A percentile compares a stretch with the other conserved stretches of the same genome.
phyloP scores from a whole-genome alignment of 2,797 vertebrate species.

The Poecile montanus region DNA sequence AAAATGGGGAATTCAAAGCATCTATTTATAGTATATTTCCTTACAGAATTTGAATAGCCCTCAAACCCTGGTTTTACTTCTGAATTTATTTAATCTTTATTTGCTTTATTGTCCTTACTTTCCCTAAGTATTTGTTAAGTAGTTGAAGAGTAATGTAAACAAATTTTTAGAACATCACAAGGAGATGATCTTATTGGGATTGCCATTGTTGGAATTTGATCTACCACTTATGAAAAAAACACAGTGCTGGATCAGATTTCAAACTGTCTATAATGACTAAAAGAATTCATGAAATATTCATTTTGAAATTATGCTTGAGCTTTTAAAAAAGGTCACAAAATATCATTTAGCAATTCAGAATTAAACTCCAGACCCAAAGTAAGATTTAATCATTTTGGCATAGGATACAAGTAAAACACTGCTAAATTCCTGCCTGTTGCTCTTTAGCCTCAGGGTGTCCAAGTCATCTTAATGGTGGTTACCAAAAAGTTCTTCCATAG shows the following conservation, averaged over 20 bases:
- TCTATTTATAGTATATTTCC: background rate
- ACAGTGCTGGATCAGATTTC: background rate
- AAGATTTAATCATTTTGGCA: slow-evolving; percentile 9
- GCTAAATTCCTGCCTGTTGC: background rate
- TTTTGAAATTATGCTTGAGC: slow-evolving; percentile 14
- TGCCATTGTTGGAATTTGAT: slow-evolving; percentile 5
- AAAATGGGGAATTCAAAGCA: background rate
- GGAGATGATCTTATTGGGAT: background rate
- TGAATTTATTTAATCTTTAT: background rate
- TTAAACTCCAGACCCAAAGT: background rate
- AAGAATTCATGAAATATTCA: slow-evolving; percentile 47
- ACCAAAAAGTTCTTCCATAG: background rate
- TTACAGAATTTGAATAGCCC: background rate
- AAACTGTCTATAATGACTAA: background rate
- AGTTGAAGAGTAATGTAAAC: background rate
- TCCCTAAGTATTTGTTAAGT: background rate
- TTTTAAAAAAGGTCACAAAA: slow-evolving; percentile 56
- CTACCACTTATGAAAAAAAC: slow-evolving; percentile 16
- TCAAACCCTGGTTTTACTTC: background rate
- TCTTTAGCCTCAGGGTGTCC: background rate
- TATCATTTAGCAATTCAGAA: slow-evolving; percentile 24
- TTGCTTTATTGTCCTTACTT: background rate
- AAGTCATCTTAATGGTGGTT: background rate
- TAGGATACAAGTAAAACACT: background rate
- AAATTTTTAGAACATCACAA: background rate